Conservation (phyloP, 2,888 invertebrate genomes). For the Lordiphosa andalusiaca region DNA sequence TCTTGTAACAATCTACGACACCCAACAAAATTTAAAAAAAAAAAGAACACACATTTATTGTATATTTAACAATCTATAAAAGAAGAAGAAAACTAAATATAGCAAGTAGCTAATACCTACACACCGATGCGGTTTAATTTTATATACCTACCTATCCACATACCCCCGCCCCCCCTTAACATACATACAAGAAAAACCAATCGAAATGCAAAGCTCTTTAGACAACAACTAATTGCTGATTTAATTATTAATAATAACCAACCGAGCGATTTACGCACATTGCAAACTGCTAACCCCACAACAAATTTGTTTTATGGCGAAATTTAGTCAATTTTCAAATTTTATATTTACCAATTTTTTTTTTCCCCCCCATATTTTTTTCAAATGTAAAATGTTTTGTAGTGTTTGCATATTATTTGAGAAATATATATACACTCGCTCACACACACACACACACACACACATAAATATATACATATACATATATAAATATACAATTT, state of each 20-base stretch:
- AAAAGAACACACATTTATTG: conserved; percentile 38
- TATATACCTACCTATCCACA: no score
- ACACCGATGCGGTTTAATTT: conserved; percentile 35
- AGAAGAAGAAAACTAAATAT: not conserved
- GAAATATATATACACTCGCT: conserved; percentile 21
- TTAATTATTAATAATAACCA: conserved; percentile 30
- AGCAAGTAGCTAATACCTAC: conserved; percentile 8
- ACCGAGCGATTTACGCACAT: conserved; percentile 15
- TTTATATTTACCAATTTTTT: not conserved
- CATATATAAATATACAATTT: conserved; percentile 35
- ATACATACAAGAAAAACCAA: conserved; percentile 12
- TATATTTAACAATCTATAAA: conserved; percentile 34
- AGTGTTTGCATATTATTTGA: conserved; percentile 22
- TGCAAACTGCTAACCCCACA: not conserved
- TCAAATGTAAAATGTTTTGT: conserved; percentile 17
- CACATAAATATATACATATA: conserved; percentile 13
- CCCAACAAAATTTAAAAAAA: conserved; percentile 10
- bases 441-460: conserved; percentile 3
- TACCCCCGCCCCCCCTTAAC: no score
- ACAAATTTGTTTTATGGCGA: not conserved
- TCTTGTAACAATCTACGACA: conserved; percentile 15
- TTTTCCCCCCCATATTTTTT: conserved; percentile 15
- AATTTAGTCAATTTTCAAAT: conserved; percentile 31
- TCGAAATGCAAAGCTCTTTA: conserved; percentile 31
- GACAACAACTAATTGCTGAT: conserved; percentile 37